These are phyloP conservation scores for Nemotelus pantherinus DNA, from an alignment of 2,888 invertebrate species.

Conservation along the genomic window DNA sequence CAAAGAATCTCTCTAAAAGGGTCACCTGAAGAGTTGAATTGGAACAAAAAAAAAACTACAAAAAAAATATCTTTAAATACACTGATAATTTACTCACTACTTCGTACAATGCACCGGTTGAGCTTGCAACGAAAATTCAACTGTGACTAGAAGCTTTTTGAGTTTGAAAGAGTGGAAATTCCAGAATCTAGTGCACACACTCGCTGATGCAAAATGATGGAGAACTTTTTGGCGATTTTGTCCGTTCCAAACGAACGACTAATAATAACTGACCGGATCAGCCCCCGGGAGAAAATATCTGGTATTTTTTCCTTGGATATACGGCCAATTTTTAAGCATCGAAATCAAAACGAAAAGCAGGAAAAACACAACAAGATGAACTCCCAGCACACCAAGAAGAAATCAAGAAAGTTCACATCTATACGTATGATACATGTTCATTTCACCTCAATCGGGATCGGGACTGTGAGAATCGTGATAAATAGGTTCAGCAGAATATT, in stretches of 20 bases:
- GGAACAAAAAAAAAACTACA: no score
- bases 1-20: no score
- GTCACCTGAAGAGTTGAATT: no score
- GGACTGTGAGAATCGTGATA: neutral
- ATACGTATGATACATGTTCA: neutral
- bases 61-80: no score
- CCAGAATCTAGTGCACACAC: constrained; percentile 11
- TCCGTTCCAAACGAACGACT: constrained; percentile 62
- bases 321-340: constrained; percentile 39
- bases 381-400: neutral
- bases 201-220: constrained; percentile 1
- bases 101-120: neutral
- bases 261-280: constrained; percentile 58
- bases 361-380: neutral
- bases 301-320: constrained; percentile 44
- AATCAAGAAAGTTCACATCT: neutral
- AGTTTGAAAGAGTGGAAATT: constrained; percentile 4
- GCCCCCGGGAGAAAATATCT: constrained; percentile 48
- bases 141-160: constrained; percentile 9
- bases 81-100: constrained; percentile 12
- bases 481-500: neutral
- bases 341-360: constrained; percentile 32
- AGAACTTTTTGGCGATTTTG: constrained; percentile 42
- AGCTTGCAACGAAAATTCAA: constrained; percentile 16
- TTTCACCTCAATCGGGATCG: constrained; percentile 13